Evolutionary conservation across 2,888 invertebrate genomes (phyloP).

Genomic region (Smittia sp.): DNA sequence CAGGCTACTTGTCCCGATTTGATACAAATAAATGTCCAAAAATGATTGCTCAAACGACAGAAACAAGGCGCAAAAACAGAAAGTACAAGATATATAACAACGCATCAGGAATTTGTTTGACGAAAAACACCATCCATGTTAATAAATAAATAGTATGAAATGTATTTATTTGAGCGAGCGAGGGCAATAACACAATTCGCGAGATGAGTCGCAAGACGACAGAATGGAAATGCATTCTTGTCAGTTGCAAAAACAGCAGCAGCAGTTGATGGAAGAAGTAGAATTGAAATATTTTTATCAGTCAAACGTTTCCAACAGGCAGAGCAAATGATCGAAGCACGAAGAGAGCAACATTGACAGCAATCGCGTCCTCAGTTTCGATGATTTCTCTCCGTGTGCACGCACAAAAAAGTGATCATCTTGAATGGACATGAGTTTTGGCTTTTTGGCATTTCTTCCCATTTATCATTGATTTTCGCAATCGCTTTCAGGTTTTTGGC

Average conservation of each 20-base stretch:
- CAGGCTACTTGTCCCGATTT: neutral
- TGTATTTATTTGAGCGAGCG: conserved; percentile 36
- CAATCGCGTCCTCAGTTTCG: neutral
- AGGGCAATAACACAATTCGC: conserved; percentile 41
- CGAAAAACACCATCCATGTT: conserved; percentile 41
- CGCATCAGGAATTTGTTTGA: conserved; percentile 38
- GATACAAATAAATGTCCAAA: conserved; percentile 40
- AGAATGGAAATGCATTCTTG: neutral
- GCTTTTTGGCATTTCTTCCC: neutral
- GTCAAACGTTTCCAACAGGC: conserved; percentile 38
- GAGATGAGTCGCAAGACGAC: conserved; percentile 14
- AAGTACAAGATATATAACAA: conserved; percentile 27
- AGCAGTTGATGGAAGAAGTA: conserved; percentile 1
- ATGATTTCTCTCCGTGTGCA: conserved; percentile 28
- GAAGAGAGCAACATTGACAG: neutral
- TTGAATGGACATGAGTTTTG: conserved; percentile 36
- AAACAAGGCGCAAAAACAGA: neutral
- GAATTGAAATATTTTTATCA: conserved; percentile 42
- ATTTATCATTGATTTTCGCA: conserved; percentile 23
- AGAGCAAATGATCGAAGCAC: conserved; percentile 39
- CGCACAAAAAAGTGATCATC: conserved; percentile 41
- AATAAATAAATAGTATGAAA: conserved; percentile 42
- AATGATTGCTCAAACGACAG: conserved; percentile 24
- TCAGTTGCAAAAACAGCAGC: neutral
- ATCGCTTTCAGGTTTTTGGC: conserved; percentile 21